Conservation (phyloP, 2,888 invertebrate species). For the Pachydiplax longipennis region DNA sequence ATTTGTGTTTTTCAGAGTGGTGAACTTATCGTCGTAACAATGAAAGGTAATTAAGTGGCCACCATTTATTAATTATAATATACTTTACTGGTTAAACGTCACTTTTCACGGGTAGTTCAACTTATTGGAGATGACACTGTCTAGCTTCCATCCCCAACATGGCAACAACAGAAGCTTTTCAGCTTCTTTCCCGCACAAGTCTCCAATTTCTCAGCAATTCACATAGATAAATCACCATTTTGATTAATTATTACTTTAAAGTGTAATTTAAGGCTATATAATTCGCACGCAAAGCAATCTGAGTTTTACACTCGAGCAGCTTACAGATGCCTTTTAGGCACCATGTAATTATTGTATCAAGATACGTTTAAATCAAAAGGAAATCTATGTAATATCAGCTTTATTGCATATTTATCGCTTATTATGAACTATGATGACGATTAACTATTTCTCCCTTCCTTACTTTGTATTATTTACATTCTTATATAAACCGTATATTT, state of each 20-base stretch:
- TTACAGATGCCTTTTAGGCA: background rate
- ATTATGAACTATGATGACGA: background rate
- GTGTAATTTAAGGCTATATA: background rate
- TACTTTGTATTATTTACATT: background rate
- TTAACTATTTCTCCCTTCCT: background rate
- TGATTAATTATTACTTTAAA: background rate
- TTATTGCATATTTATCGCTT: background rate
- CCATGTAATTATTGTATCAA: background rate
- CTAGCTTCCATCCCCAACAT: conserved; percentile 28
- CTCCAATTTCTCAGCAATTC: background rate
- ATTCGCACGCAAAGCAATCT: background rate
- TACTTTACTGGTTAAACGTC: background rate
- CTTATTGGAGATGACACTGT: background rate
- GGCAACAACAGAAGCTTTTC: conserved; percentile 10
- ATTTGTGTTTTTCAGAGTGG: conserved; percentile 10
- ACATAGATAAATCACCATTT: too few relatives aligned
- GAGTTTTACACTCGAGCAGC: background rate
- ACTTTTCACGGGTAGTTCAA: background rate
- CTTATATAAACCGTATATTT: background rate
- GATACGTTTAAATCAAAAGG: background rate
- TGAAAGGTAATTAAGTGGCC: conserved; percentile 16
- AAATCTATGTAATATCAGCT: background rate
- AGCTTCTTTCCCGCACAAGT: background rate
- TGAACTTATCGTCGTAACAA: background rate
- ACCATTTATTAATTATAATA: background rate